Percentiles rank a stretch among this genome's conserved stretches.
Conservation (phyloP, 1,140 invertebrate species). For the Potamilus streckersoni region DNA sequence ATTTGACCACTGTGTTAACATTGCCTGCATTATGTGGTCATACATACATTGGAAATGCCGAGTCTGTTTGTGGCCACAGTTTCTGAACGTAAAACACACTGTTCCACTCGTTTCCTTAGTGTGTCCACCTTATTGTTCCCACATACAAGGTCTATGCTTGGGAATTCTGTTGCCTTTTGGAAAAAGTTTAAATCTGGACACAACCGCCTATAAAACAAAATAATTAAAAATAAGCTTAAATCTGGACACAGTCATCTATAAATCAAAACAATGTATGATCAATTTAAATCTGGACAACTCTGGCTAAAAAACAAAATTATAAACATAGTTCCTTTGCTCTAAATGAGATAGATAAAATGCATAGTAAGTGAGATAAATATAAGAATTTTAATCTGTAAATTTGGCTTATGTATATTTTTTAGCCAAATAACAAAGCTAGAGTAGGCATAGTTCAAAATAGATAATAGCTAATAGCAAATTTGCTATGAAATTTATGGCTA, state of each 20-base stretch:
- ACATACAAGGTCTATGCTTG: conserved; percentile 59
- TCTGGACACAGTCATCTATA: not conserved
- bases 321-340: not conserved
- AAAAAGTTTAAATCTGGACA: conserved; percentile 98
- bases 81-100: conserved; percentile 85
- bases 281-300: not conserved
- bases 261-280: conserved; percentile 2
- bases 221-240: not conserved
- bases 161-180: conserved; percentile 91
- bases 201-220: conserved; percentile 75
- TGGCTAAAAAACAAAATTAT: not conserved
- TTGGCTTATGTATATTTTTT: too few species aligned
- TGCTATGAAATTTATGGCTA: too few species aligned
- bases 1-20: too few species aligned
- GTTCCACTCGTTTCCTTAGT: conserved; percentile 88
- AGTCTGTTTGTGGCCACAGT: conserved; percentile 88
- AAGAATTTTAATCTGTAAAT: too few species aligned
- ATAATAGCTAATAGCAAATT: too few species aligned
- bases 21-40: not conserved
- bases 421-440: too few species aligned
- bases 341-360: too few species aligned
- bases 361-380: too few species aligned
- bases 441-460: too few species aligned
- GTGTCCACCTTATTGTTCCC: conserved; percentile 66
- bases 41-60: conserved; percentile 86